A percentile compares a stretch with the other conserved stretches of the same genome.
These are phyloP conservation scores for Gymnothorax reevesii DNA, from an alignment of 2,797 vertebrate species.

Conservation along the genomic window DNA sequence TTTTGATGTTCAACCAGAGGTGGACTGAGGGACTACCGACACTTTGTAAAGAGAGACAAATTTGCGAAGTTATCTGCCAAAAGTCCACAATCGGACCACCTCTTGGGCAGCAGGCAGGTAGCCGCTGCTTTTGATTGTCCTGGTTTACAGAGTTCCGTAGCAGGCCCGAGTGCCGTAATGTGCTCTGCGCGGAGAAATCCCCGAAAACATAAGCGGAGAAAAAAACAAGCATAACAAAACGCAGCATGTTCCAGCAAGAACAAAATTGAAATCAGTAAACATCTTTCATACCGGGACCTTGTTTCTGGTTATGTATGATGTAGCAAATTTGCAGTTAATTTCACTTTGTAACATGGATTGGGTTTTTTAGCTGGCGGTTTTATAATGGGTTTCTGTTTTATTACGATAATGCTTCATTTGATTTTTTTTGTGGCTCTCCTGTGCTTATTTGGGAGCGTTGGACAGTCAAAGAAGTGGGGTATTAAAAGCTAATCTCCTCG, in stretches of 20 bases:
- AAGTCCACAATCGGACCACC: background rate
- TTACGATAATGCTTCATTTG: slow-evolving; percentile 75
- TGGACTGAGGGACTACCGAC: background rate
- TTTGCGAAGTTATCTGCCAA: background rate
- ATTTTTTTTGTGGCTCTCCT: slow-evolving; percentile 43
- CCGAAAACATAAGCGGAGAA: background rate
- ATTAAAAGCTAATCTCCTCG: slow-evolving; percentile 83
- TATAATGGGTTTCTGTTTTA: slow-evolving; percentile 65
- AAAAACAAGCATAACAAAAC: background rate
- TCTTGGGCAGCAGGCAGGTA: background rate
- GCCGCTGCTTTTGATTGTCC: background rate
- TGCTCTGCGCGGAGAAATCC: background rate
- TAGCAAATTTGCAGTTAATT: slow-evolving; percentile 7
- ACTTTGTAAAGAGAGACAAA: background rate
- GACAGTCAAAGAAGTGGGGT: slow-evolving; percentile 34
- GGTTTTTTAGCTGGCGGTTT: background rate
- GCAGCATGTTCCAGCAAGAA: background rate
- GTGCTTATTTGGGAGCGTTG: slow-evolving; percentile 71
- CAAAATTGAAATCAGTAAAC: background rate
- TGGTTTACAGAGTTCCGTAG: background rate
- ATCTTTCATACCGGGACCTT: background rate
- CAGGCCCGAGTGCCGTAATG: background rate
- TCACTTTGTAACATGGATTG: background rate
- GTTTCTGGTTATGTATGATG: background rate
- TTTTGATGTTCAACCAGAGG: no score